Percentiles rank a stretch among this genome's conserved stretches.
Conservation (phyloP, 1,140 invertebrate genomes). For the Nylanderia fulva region DNA sequence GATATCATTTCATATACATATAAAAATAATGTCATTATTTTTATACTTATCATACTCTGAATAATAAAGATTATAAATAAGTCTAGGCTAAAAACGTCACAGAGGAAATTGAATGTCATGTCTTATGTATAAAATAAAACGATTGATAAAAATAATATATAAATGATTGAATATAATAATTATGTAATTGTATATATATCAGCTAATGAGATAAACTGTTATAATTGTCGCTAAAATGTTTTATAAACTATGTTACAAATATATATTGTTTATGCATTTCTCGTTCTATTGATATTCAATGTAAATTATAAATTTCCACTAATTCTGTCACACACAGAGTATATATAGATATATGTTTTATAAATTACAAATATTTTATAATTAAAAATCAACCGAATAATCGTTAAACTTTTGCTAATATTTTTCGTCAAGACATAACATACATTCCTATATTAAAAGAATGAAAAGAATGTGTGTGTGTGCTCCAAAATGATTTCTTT, state of each 20-base stretch:
- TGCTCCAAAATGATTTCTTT: not conserved
- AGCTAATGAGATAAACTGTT: not conserved
- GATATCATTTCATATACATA: not conserved
- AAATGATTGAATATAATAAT: not conserved
- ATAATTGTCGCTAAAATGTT: not conserved
- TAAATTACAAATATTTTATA: slow-evolving; percentile 10
- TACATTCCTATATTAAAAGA: not conserved
- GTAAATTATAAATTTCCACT: not conserved
- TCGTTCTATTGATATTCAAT: not conserved
- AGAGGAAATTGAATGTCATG: not conserved
- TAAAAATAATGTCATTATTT: not conserved
- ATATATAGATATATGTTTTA: not conserved
- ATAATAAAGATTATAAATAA: slow-evolving; percentile 11
- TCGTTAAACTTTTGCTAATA: not conserved
- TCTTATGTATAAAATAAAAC: not conserved
- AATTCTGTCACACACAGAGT: not conserved
- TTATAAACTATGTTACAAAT: not conserved
- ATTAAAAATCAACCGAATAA: no score
- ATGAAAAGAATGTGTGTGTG: not conserved
- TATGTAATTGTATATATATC: no score
- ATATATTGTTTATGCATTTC: not conserved
- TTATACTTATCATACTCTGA: not conserved
- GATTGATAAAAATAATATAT: not conserved
- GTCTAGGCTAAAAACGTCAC: not conserved
- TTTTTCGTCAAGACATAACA: not conserved